These are phyloP conservation scores for Probosciger aterrimus DNA, from an alignment of 2,113 vertebrate species.

Conservation along the genomic window DNA sequence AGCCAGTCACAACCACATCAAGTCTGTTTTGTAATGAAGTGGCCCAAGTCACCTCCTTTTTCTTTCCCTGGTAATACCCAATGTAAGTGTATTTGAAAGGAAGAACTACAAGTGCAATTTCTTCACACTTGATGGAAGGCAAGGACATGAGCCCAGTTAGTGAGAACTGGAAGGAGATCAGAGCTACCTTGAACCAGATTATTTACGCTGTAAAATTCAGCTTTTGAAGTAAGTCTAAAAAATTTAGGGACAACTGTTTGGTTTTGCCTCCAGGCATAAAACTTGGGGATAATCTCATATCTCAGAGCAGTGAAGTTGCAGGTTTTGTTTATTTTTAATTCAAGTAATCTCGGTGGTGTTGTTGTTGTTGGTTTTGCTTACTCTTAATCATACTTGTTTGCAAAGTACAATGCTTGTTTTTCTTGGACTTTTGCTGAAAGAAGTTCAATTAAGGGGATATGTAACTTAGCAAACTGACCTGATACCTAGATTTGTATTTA, in stretches of 20 bases:
- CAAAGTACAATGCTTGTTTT: not conserved
- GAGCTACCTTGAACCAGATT: not conserved
- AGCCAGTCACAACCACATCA: not conserved
- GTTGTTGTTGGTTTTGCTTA: not conserved
- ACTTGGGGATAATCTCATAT: slow-evolving; percentile 28
- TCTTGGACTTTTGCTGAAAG: slow-evolving; percentile 27
- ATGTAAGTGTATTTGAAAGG: not conserved
- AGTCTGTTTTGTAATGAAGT: not conserved
- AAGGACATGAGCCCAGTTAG: not conserved
- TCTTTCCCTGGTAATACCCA: not conserved
- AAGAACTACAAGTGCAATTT: slow-evolving; percentile 16
- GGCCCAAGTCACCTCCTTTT: not conserved
- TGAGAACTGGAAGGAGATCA: not conserved
- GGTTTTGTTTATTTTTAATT: slow-evolving; percentile 21
- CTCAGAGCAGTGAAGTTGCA: slow-evolving; percentile 12
- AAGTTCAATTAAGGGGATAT: slow-evolving; percentile 42
- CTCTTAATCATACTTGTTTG: slow-evolving; percentile 3
- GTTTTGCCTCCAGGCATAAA: slow-evolving; percentile 29
- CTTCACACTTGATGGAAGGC: not conserved
- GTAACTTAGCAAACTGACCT: slow-evolving; percentile 24
- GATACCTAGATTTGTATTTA: not conserved
- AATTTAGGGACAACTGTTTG: not conserved
- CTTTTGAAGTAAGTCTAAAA: not conserved
- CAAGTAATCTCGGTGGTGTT: not conserved
- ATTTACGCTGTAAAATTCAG: not conserved